Base-by-base conservation (phyloP, 2,113 vertebrate species). In the Etia nguti region DNA sequence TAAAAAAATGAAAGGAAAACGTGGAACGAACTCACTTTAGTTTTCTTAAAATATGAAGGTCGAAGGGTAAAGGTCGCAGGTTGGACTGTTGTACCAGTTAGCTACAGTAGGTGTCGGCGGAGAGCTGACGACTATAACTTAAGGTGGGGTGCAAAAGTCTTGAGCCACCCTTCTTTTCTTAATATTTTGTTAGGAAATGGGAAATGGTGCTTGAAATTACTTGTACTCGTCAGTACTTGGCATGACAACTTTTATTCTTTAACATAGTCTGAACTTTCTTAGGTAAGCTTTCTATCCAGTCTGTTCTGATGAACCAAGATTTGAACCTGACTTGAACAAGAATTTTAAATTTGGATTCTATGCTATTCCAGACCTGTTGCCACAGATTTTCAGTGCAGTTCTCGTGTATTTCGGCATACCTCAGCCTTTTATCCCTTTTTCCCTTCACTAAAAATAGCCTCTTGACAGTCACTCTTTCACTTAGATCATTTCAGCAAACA, bases 11-110 rank as follows among this genome's bases (percentile, higher is more conserved):
- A 18, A 65, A 1, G 1, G 13, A 1, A 6, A 24, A 52, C 0
- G 2, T 3, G 4, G 3, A 18, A 29, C 4, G 24, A 56, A 6
- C 9, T 1, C 6, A 56, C 2, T 38, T 12, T 2, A 16, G 5
- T 65, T 73, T 46, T 20, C 9, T 46, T 8, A 82, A 80, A 57
- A 75, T n/a, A 68, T 2, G 3, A 41, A 82, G 87, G 79, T 93
- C 18, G 36, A 93, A 93, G 85, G 70, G 80, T 65, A 95, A 95
- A 95, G 93, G 89, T 94, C n/a, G 89, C 1, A 12, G 62, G 80
- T 83, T 24, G 41, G 81, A 8, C 6, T 92, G 89, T 86, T 55
- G 18, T 85, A 36, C 34, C 4, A 36, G 59, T 18, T 41, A 41
- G 38, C 20, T 46, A 16, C 92, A 94, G 38, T 79, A 94, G 95